Evolutionary conservation across 2,113 vertebrate genomes (phyloP), one percentile per base, ranked within the genome.

Genomic region (Symphodus melops): DNA sequence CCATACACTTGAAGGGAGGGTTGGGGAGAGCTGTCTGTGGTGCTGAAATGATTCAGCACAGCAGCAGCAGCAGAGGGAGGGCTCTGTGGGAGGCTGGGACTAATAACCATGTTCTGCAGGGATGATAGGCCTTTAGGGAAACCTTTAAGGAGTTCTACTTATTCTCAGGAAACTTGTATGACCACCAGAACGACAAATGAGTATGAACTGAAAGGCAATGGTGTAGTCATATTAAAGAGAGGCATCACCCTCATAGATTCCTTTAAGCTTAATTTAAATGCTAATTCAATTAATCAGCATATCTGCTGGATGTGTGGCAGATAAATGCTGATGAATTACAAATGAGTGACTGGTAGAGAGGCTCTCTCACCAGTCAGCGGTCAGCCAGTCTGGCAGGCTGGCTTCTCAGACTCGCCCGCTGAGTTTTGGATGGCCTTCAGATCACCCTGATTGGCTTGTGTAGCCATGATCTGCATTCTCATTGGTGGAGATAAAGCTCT

Each of bases 181-280:
- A 84, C 57, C 61, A 52, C 33, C 60, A 67, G 80, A 65, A 33
- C 5, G 28, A 51, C 70, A 82, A 85, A 84, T 54, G 10, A 77
- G 52, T 51, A 46, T 5, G 13, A 81, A 69, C 82, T 83, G 67
- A 67, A 61, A 28, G 61, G 80, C 59, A 77, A 85, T 58, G 86
- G 86, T 86, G 6, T 6, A 33, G 71, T 82, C 66, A 71, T 37
- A 72, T 81, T 84, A 66, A 62, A 79, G 59, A 68, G 28, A 39
- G 74, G 60, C 52, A 39, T 73, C 75, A 56, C 73, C 65, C 69
- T 86, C 69, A 74, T 60, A 53, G 65, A 86, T 10, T 61, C 70
- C 56, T 82, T 86, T 79, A 86, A 79, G 71, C 77, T 74, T 84
- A 60, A 90, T 91, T 92, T 84, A 90, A 88, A 91, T 91, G 83